Base-by-base conservation (phyloP, 2,888 invertebrate species). In the Melitaea athalia region DNA sequence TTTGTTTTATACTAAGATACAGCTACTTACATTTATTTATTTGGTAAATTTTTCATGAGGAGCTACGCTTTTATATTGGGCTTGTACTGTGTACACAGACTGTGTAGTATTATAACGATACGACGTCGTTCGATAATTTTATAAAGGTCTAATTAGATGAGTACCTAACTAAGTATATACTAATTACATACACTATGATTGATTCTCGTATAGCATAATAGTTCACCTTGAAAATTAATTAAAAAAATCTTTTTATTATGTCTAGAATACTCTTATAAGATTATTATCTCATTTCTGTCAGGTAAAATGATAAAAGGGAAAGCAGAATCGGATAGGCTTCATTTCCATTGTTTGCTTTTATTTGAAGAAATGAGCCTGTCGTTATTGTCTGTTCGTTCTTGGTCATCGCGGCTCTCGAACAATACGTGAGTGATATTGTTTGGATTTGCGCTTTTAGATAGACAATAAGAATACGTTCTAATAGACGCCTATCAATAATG, bases 271-370 rank as follows among this genome's bases (percentile, higher is more conserved):
- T 52, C 50, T 66, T 66, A 50, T 47, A 50, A 63, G 68, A 64
- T 66, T 63, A 43, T 47, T 62, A 67, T 70, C 60, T 61, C 60
- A 71, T 68, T 62, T 68, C 59, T 70, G 71, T 73, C 71, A 61
- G 61, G 67, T 68, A 71, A 79, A 83, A 81, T 79, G 79, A 72
- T 76, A 84, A 84, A 88, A 88, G 85, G 85, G 89, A 89, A 89
- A 89, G 89, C 85, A 77, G 81, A 84, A 86, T 86, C 81, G 82
- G 86, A 84, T 82, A 82, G 80, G 81, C 81, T 82, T 84, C 80
- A 79, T 76, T 72, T 75, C 80, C 77, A 88, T 91, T 91, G 89
- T 90, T 85, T 83, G 82, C 72, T 76, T 76, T 80, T 76, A 84
- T 84, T 79, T 79, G 81, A 83, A 79, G 57, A 57, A 57, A 57